Evolutionary conservation across 2,888 invertebrate genomes (phyloP), one percentile per base, ranked within the genome.

Genomic region (Erannis defoliaria): DNA sequence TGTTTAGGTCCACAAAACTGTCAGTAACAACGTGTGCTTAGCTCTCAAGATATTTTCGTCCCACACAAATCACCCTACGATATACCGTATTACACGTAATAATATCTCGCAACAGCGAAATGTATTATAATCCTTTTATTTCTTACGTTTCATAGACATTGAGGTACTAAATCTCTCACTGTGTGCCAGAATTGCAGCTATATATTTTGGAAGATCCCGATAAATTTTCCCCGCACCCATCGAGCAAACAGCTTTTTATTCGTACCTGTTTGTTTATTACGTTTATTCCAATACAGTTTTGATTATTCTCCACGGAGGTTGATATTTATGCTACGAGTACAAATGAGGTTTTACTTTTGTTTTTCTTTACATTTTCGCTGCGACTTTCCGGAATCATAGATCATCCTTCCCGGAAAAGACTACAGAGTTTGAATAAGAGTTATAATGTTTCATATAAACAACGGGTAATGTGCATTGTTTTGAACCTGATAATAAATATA

Each of bases 161-260:
- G 73, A 66, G 69, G 71, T 74, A 77, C 78, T 88, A 88, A 87
- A 87, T 87, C 85, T 73, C 70, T 73, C 70, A 75, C 72, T 76
- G 75, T 70, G 74, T 75, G 74, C 76, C 76, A 72, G 80, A 77
- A 80, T 85, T 80, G 84, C 82, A 81, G 80, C 80, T 35, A 71
- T 83, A 88, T 88, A 87, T 88, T 84, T 85, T 76, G 78, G 81
- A 82, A 80, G 80, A 81, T 78, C 76, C 75, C 85, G 78, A 89
- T 89, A 88, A 88, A 89, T 89, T 86, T n/a, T 80, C 73, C 74
- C 72, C 75, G 76, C 73, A 75, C 75, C 82, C 80, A 84, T 78
- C 82, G 78, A 80, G 81, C 63, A 81, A 85, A 85, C 85, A 80
- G 81, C 84, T 81, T 88, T 88, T 87, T 88, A 88, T 87, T 85